A percentile compares a stretch with the other conserved stretches of the same genome.
These are phyloP conservation scores for Wasmannia auropunctata DNA, from an alignment of 1,140 invertebrate species.

Conservation along the genomic window DNA sequence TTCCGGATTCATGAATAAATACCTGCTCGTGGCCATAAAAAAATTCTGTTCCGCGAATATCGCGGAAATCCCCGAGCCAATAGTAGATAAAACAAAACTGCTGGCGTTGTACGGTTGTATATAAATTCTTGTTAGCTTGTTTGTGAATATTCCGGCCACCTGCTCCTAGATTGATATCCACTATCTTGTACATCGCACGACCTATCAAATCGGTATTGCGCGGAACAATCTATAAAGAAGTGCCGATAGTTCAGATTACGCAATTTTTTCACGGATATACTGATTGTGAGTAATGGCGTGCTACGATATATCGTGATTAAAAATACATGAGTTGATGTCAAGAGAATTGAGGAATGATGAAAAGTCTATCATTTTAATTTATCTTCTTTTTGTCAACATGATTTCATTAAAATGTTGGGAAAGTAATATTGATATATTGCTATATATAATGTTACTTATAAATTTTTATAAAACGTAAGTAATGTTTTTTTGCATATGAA, in stretches of 20 bases:
- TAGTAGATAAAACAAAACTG: constrained; percentile 68
- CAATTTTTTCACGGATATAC: constrained; percentile 25
- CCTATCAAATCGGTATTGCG: constrained; percentile 62
- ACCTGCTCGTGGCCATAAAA: constrained; percentile 37
- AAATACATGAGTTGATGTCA: not conserved
- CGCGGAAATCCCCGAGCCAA: constrained; percentile 61
- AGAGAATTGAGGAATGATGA: not conserved
- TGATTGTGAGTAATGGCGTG: constrained; percentile 25
- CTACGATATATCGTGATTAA: constrained; percentile 29
- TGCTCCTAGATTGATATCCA: constrained; percentile 73
- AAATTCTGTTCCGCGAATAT: constrained; percentile 24
- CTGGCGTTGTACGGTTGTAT: constrained; percentile 32
- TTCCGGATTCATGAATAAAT: constrained; percentile 75
- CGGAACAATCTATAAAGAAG: constrained; percentile 39
- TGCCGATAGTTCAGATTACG: constrained; percentile 44
- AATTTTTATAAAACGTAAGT: not conserved
- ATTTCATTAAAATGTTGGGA: not conserved
- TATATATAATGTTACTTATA: not conserved
- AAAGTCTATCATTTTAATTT: not conserved
- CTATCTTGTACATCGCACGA: constrained; percentile 34
- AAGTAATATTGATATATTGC: not conserved
- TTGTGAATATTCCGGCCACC: constrained; percentile 68
- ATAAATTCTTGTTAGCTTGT: constrained; percentile 71
- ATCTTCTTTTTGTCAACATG: not conserved
- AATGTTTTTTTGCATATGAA: not conserved